phyloP scores from a whole-genome alignment of 2,113 vertebrate species.

The Catharus bicknelli region DNA sequence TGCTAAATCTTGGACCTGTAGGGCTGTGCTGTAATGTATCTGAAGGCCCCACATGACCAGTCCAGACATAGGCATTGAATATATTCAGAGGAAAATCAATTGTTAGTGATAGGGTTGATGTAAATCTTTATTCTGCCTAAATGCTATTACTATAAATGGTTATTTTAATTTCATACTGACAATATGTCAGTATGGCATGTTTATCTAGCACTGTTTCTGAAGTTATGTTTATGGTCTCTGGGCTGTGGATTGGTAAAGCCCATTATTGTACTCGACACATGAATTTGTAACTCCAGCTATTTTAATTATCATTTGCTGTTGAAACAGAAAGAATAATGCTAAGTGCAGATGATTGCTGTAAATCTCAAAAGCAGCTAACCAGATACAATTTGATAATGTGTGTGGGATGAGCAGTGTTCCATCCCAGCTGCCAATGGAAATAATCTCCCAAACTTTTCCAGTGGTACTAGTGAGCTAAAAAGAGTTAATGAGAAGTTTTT shows the following conservation, averaged over 20 bases:
- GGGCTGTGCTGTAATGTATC: not conserved
- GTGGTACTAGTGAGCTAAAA: not conserved
- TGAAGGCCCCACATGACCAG: not conserved
- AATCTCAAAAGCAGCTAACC: not conserved
- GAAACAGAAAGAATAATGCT: not conserved
- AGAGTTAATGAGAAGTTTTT: not conserved
- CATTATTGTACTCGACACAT: not conserved
- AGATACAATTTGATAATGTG: not conserved
- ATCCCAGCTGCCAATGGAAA: not conserved
- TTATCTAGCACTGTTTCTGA: not conserved
- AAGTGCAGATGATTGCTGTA: not conserved
- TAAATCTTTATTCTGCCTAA: not conserved
- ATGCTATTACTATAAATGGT: not conserved
- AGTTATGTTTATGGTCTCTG: not conserved
- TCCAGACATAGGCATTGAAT: not conserved
- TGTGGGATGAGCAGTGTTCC: not conserved
- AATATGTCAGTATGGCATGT: not conserved
- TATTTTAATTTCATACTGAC: not conserved
- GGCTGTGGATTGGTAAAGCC: not conserved
- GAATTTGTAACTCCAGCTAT: not conserved
- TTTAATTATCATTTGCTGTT: slow-evolving; percentile 21
- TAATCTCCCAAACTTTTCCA: not conserved
- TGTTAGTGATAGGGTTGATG: not conserved
- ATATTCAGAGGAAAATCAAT: not conserved
- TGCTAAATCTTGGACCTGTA: not conserved